Base-by-base conservation (phyloP, 2,888 invertebrate genomes). In the Anagyrus pseudococci region DNA sequence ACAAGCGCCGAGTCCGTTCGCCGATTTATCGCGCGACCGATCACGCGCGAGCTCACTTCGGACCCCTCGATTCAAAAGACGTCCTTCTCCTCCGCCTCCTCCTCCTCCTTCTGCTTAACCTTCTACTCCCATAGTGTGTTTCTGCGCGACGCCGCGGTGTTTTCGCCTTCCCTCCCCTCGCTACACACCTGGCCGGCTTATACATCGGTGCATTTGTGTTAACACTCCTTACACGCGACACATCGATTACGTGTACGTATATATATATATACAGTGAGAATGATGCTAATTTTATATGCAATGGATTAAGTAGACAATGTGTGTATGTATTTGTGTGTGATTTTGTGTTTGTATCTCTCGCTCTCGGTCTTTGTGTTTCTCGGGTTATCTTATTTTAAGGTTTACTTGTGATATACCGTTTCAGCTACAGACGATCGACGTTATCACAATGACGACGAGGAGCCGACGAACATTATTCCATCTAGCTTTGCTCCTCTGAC, bases 401-500 rank as follows among this genome's bases (percentile, higher is more conserved):
- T 29, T 8, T 37, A 13, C 8, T 37, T 37, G 10, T 4, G 10
- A 8, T 8, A 2, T 15, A 8, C 33, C 2, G 71, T 69, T 71
- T 67, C 70, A 72, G 72, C 74, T 75, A 74, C 77, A 78, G 58
- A 76, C 72, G 73, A 58, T 56, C 55, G 76, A 80, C 74, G 75
- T 78, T 77, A 80, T 79, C 80, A 80, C 80, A 80, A 78, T 77
- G 75, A 80, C 76, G 77, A 79, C 78, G 75, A 67, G 72, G 71
- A 67, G 69, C 58, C 69, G 68, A 68, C 60, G 62, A 64, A 23
- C 54, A 40, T 46, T 57, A 26, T 33, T 20, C 20, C 57, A 13
- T 33, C 33, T 48, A 29, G 29, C 58, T 55, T 17, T 29, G 33
- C 41, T 62, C 47, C 19, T 44, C 25, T 49, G 22, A 46, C 65